A percentile compares a stretch with the other conserved stretches of the same genome.
Conservation (phyloP, 2,797 vertebrate species). For the Xyrichtys novacula region DNA sequence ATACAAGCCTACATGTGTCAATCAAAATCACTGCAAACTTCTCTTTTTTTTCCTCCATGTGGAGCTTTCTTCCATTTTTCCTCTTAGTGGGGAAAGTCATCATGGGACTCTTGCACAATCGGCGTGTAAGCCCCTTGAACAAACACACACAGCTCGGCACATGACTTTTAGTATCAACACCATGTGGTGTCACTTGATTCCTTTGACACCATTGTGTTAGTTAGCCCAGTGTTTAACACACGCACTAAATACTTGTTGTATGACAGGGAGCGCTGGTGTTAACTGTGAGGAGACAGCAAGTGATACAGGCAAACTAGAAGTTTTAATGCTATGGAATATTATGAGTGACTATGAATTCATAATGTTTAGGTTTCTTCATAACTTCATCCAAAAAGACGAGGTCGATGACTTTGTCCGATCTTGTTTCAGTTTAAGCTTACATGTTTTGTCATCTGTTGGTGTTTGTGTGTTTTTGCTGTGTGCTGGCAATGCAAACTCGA, state of each 20-base stretch:
- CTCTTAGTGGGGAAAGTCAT: slow-evolving; percentile 50
- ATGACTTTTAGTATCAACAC: slow-evolving; percentile 67
- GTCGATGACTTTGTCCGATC: too few species aligned
- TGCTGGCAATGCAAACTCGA: slow-evolving; percentile 1
- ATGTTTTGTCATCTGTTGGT: slow-evolving; percentile 1
- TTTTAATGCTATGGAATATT: background rate
- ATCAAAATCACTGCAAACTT: slow-evolving; percentile 19
- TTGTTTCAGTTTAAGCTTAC: background rate
- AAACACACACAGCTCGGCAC: slow-evolving; percentile 63
- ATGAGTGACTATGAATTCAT: too few species aligned
- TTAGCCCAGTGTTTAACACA: slow-evolving; percentile 49
- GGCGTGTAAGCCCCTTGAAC: slow-evolving; percentile 46
- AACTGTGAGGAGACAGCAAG: slow-evolving; percentile 13
- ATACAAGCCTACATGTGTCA: slow-evolving; percentile 1
- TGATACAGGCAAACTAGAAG: background rate
- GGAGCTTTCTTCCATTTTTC: slow-evolving; percentile 53
- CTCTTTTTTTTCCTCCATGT: slow-evolving; percentile 1
- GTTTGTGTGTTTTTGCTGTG: background rate
- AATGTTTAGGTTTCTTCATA: too few species aligned
- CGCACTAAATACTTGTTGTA: slow-evolving; percentile 29
- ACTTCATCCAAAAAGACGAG: too few species aligned
- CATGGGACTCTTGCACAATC: slow-evolving; percentile 56
- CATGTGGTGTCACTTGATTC: slow-evolving; percentile 54
- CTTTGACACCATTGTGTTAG: slow-evolving; percentile 48
- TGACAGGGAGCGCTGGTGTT: slow-evolving; percentile 14